Evolutionary conservation across 2,797 vertebrate species (phyloP).

Genomic region (Peromyscus nudipes): DNA sequence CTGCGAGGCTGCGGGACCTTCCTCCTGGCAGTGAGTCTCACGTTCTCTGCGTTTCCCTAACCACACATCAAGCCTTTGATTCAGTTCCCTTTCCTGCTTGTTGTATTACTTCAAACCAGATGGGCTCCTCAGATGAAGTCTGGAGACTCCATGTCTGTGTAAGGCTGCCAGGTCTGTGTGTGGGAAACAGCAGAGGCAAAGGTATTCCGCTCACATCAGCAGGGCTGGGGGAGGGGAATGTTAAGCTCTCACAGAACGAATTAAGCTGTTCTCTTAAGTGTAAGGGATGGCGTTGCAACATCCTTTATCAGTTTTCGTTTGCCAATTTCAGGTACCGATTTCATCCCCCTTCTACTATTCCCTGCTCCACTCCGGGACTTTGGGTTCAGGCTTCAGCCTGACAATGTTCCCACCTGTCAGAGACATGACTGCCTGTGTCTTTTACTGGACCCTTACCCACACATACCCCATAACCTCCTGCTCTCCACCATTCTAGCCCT

Average conservation of each 20-base stretch:
- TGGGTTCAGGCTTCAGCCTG: background rate
- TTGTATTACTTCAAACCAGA: slow-evolving; percentile 90
- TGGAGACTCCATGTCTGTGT: slow-evolving; percentile 87
- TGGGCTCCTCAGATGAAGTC: slow-evolving; percentile 89
- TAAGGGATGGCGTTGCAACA: background rate
- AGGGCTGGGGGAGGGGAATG: background rate
- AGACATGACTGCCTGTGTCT: background rate
- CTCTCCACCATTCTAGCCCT: background rate
- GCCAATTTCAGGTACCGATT: background rate
- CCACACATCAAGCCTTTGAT: slow-evolving; percentile 88
- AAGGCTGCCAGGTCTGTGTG: slow-evolving; percentile 86
- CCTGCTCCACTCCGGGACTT: background rate
- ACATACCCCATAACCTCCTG: background rate
- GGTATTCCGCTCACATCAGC: slow-evolving; percentile 76
- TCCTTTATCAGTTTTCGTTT: slow-evolving; percentile 66
- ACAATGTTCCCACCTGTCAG: background rate
- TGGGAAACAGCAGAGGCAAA: slow-evolving; percentile 78
- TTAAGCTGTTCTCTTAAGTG: slow-evolving; percentile 75
- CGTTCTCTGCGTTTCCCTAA: slow-evolving; percentile 87
- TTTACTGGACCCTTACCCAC: background rate
- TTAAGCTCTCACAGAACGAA: slow-evolving; percentile 38
- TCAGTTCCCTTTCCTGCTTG: slow-evolving; percentile 90
- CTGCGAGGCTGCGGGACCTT: background rate
- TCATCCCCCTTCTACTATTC: background rate
- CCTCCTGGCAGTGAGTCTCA: slow-evolving; percentile 85